phyloP scores from a whole-genome alignment of 2,797 vertebrate species.

The Dromococcyx pavoninus region DNA sequence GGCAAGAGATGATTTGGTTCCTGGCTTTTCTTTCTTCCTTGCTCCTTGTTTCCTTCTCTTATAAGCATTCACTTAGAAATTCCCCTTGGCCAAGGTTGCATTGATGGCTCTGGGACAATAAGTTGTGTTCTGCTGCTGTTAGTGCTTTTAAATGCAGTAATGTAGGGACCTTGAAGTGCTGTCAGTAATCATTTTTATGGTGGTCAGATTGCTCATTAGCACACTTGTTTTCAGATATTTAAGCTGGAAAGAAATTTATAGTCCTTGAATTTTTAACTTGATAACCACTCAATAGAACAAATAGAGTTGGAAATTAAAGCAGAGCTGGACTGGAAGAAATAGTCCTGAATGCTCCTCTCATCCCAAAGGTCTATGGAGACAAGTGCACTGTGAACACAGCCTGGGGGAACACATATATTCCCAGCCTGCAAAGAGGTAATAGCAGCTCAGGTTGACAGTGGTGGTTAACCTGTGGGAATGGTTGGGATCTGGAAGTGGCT shows the following conservation, averaged over 20 bases:
- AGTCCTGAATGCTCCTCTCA: not conserved
- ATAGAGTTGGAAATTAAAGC: constrained; percentile 41
- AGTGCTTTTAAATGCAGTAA: constrained; percentile 10
- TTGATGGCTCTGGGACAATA: constrained; percentile 15
- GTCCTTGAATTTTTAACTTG: constrained; percentile 69
- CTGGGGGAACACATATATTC: not conserved
- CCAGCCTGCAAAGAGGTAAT: not conserved
- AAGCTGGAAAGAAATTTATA: constrained; percentile 64
- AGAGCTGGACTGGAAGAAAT: not conserved
- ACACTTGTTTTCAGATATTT: constrained; percentile 63
- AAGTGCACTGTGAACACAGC: not conserved
- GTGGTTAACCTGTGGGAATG: not conserved
- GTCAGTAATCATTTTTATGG: constrained; percentile 56
- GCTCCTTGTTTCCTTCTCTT: not conserved
- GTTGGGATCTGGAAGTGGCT: not conserved
- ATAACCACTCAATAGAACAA: constrained; percentile 58
- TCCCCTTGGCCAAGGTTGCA: not conserved
- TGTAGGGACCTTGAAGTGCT: constrained; percentile 39
- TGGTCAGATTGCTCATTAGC: constrained; percentile 58
- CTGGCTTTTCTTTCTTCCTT: not conserved
- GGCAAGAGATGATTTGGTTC: not conserved
- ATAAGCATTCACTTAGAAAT: not conserved
- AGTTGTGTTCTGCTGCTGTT: not conserved
- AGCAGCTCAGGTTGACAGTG: not conserved
- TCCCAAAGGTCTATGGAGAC: not conserved